A percentile compares a stretch with the other conserved stretches of the same genome.
Conservation (phyloP, 2,888 invertebrate genomes). For the Melipona beecheii region DNA sequence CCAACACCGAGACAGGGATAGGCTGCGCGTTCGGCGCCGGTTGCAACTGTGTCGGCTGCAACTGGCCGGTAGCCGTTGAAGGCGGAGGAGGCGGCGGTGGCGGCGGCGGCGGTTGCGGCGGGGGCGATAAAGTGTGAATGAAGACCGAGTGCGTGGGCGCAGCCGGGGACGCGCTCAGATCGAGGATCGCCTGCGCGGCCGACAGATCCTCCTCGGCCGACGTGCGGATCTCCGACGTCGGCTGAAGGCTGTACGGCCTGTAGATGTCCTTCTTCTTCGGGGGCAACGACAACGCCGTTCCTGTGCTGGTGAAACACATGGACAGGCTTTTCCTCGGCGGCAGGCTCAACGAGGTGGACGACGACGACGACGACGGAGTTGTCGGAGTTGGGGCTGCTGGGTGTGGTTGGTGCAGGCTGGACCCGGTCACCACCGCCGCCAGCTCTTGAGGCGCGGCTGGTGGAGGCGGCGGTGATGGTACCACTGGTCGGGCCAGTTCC, state of each 20-base stretch:
- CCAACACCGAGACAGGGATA: conserved; percentile 79
- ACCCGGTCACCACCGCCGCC: conserved; percentile 48
- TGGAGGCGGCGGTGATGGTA: conserved; percentile 75
- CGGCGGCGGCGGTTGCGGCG: conserved; percentile 76
- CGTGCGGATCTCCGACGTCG: conserved; percentile 85
- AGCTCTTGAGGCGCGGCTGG: conserved; percentile 76
- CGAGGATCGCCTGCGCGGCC: conserved; percentile 95
- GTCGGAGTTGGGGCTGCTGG: conserved; percentile 20
- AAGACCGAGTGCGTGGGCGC: conserved; percentile 82
- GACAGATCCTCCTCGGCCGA: conserved; percentile 93
- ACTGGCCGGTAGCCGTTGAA: conserved; percentile 18
- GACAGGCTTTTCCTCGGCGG: conserved; percentile 87
- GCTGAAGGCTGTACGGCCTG: conserved; percentile 90
- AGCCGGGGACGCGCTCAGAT: conserved; percentile 94
- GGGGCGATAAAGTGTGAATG: conserved; percentile 86
- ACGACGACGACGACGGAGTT: conserved; percentile 70
- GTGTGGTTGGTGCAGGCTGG: conserved; percentile 54
- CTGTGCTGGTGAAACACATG: conserved; percentile 94
- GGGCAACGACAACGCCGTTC: conserved; percentile 92
- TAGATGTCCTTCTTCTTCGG: conserved; percentile 97
- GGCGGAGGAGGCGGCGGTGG: conserved; percentile 42
- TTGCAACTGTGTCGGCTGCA: conserved; percentile 63
- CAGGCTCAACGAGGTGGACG: conserved; percentile 67
- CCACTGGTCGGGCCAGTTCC: conserved; percentile 82
- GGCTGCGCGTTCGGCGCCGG: conserved; percentile 68